phyloP scores from a whole-genome alignment of 2,113 vertebrate genomes.

The Entelurus aequoreus region DNA sequence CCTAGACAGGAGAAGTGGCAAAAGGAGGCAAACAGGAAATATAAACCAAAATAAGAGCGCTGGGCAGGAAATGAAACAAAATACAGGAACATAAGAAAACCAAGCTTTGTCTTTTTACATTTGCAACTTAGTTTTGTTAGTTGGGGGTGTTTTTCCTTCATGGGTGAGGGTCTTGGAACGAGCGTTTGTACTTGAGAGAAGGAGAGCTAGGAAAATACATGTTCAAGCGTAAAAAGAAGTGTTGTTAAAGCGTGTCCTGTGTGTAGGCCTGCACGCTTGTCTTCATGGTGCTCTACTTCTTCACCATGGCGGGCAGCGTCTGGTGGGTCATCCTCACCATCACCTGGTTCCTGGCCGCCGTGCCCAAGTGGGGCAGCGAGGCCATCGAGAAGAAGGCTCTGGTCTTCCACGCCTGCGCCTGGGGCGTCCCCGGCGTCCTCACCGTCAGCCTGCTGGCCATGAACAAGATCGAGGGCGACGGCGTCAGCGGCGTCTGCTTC shows the following conservation, averaged over 20 bases:
- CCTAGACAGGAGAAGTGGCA: too few species aligned
- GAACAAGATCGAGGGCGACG: slow-evolving; percentile 97
- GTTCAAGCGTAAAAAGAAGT: too few species aligned
- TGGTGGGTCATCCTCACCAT: slow-evolving; percentile 99
- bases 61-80: too few species aligned
- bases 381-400: slow-evolving; percentile 97
- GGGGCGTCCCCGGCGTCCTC: slow-evolving; percentile 91
- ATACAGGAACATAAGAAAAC: too few species aligned
- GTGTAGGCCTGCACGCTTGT: slow-evolving; percentile 86
- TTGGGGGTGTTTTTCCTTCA: too few species aligned
- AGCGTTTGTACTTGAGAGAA: too few species aligned
- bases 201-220: too few species aligned
- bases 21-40: too few species aligned
- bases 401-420: slow-evolving; percentile 93
- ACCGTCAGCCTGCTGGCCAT: slow-evolving; percentile 91
- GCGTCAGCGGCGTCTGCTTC: slow-evolving; percentile 94
- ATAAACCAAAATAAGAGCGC: too few species aligned
- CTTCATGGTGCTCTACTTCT: slow-evolving; percentile 98
- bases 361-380: slow-evolving; percentile 98
- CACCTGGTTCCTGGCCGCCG: slow-evolving; percentile 97
- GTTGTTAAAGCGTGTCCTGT: neutral
- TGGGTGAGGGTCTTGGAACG: too few species aligned
- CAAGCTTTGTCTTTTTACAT: too few species aligned
- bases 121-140: too few species aligned
- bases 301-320: slow-evolving; percentile 96